Evolutionary conservation across 2,888 invertebrate species (phyloP).

Genomic region (Hoplodrina ambigua): DNA sequence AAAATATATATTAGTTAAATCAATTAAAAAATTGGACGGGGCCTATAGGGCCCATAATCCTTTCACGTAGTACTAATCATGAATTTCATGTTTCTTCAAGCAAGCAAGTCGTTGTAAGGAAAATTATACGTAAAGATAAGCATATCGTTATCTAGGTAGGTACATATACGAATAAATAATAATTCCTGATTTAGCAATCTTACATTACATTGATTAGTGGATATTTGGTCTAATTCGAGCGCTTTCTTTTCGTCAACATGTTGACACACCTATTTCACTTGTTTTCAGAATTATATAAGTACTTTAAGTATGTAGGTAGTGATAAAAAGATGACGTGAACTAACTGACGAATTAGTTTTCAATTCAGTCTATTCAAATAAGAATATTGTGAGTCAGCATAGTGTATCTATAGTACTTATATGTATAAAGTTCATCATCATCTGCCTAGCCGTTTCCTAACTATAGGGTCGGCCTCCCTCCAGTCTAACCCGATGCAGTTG

Average conservation of each 20-base stretch:
- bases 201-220: slow-evolving; percentile 27
- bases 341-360: not conserved
- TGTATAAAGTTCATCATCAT: too few species aligned
- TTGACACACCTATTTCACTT: slow-evolving; percentile 7
- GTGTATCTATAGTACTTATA: not conserved
- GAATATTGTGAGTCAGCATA: not conserved
- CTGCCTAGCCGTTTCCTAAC: too few species aligned
- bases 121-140: slow-evolving; percentile 16
- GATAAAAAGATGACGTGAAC: slow-evolving; percentile 14
- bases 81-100: not conserved
- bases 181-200: slow-evolving; percentile 37
- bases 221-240: slow-evolving; percentile 7
- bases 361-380: not conserved
- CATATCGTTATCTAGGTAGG: slow-evolving; percentile 6
- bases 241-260: slow-evolving; percentile 30
- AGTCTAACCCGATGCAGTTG: too few species aligned
- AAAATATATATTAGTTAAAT: too few species aligned
- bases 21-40: too few species aligned
- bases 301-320: too few species aligned
- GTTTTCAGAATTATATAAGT: slow-evolving; percentile 1
- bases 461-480: too few species aligned
- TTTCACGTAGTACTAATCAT: too few species aligned
- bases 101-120: not conserved
- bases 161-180: slow-evolving; percentile 14
- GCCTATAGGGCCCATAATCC: too few species aligned